Evolutionary conservation across 2,888 invertebrate genomes (phyloP).

Genomic region (Chymomyza caudatula): DNA sequence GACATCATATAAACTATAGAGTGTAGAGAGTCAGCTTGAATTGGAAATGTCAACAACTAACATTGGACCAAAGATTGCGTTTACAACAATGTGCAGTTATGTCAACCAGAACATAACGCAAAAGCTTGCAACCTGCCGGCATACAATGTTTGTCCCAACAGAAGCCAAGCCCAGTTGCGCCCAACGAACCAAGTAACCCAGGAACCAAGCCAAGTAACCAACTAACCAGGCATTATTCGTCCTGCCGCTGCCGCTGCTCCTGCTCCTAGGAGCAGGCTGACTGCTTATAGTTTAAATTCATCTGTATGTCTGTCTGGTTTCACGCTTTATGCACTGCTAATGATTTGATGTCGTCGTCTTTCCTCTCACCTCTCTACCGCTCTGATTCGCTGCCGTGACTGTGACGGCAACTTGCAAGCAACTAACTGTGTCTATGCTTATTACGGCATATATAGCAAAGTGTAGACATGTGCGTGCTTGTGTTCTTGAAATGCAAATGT

Average conservation of each 20-base stretch:
- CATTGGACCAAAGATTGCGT: not conserved
- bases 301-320: conserved; percentile 50
- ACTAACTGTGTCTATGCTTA: conserved; percentile 24
- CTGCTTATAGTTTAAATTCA: conserved; percentile 8
- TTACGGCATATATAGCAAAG: not conserved
- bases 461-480: not conserved
- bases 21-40: not conserved
- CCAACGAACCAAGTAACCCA: conserved; percentile 15
- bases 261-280: not conserved
- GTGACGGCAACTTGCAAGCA: conserved; percentile 10
- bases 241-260: not conserved
- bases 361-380: conserved; percentile 21
- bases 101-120: conserved; percentile 3
- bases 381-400: not conserved
- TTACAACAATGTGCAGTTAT: conserved; percentile 3
- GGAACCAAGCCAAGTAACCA: conserved; percentile 24
- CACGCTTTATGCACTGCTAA: conserved; percentile 72
- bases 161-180: not conserved
- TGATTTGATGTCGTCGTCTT: conserved; percentile 59
- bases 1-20: not conserved
- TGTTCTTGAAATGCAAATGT: not conserved
- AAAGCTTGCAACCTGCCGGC: not conserved
- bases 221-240: conserved; percentile 5
- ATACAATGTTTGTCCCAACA: not conserved
- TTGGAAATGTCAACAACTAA: not conserved